Percentiles rank a stretch among this genome's conserved stretches.
Evolutionary conservation across 2,797 vertebrate species (phyloP).

Genomic region (Pipistrellus nathusii): DNA sequence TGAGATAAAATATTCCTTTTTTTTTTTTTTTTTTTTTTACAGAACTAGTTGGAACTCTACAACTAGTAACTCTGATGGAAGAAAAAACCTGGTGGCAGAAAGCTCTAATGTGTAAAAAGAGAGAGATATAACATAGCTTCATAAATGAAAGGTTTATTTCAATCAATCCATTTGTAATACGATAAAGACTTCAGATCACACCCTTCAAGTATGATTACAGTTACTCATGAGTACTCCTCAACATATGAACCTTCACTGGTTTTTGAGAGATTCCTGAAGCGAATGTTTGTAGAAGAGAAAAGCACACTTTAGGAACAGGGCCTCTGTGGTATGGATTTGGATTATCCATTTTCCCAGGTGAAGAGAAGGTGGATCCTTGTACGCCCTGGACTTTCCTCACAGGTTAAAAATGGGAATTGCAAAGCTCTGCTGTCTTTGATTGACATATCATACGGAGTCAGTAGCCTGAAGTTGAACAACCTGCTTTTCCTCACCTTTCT

Average conservation of each 20-base stretch:
- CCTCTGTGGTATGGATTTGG: neutral
- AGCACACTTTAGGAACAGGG: neutral
- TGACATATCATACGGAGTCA: neutral
- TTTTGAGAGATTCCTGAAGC: slow-evolving; percentile 61
- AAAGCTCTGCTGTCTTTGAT: slow-evolving; percentile 32
- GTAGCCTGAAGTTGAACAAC: neutral
- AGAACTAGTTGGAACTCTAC: slow-evolving; percentile 17
- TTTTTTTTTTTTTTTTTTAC: neutral
- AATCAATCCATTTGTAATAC: neutral
- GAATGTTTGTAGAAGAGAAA: slow-evolving; percentile 32
- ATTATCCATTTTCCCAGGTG: neutral
- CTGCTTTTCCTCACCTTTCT: slow-evolving; percentile 47
- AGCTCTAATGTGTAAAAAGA: neutral
- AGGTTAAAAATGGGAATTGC: slow-evolving; percentile 32
- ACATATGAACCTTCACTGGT: slow-evolving; percentile 47
- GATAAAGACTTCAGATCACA: slow-evolving; percentile 45
- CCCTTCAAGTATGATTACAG: neutral
- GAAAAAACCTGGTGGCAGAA: neutral
- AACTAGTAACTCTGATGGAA: neutral
- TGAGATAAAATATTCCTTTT: neutral
- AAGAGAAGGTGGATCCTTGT: neutral
- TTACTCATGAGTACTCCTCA: neutral
- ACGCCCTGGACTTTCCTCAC: slow-evolving; percentile 18
- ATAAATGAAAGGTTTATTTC: slow-evolving; percentile 49
- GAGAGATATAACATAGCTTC: neutral